Conservation (phyloP, 1,140 invertebrate genomes). For the Phocides pigmalion region DNA sequence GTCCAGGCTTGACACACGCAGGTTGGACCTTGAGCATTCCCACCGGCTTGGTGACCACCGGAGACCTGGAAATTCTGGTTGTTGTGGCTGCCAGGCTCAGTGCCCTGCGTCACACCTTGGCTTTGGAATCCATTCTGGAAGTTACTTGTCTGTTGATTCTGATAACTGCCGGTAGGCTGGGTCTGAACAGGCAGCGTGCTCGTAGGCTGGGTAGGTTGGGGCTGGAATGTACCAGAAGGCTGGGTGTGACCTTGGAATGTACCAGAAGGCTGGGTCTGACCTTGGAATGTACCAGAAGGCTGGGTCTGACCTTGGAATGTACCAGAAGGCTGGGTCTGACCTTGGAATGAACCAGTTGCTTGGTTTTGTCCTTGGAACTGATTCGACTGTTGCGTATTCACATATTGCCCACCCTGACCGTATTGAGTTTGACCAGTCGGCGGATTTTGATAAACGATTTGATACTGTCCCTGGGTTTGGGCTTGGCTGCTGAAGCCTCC, state of each 20-base stretch:
- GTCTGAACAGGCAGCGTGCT: constrained; percentile 44
- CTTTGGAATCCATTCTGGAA: constrained; percentile 22
- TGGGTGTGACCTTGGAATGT: constrained; percentile 33
- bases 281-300: constrained; percentile 36
- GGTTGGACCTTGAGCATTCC: constrained; percentile 56
- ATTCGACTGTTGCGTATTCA: constrained; percentile 14
- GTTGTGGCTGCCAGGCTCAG: constrained; percentile 35
- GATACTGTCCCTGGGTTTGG: constrained; percentile 52
- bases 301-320: constrained; percentile 33
- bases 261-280: constrained; percentile 37
- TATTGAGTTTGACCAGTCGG: constrained; percentile 26
- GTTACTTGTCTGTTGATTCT: constrained; percentile 38
- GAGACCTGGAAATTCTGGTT: constrained; percentile 51
- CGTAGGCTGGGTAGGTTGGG: constrained; percentile 22
- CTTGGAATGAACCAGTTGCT: constrained; percentile 25
- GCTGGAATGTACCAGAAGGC: constrained; percentile 35
- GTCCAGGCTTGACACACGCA: constrained; percentile 76
- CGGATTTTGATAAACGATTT: constrained; percentile 48
- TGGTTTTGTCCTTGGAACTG: constrained; percentile 45
- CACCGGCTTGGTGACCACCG: constrained; percentile 45
- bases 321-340: constrained; percentile 34
- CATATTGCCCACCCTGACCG: constrained; percentile 24
- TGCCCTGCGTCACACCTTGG: constrained; percentile 25
- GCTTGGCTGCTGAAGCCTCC: constrained; percentile 36
- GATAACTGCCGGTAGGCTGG: constrained; percentile 28